Base-by-base conservation (phyloP, 2,888 invertebrate genomes). In the Apamea crenata region DNA sequence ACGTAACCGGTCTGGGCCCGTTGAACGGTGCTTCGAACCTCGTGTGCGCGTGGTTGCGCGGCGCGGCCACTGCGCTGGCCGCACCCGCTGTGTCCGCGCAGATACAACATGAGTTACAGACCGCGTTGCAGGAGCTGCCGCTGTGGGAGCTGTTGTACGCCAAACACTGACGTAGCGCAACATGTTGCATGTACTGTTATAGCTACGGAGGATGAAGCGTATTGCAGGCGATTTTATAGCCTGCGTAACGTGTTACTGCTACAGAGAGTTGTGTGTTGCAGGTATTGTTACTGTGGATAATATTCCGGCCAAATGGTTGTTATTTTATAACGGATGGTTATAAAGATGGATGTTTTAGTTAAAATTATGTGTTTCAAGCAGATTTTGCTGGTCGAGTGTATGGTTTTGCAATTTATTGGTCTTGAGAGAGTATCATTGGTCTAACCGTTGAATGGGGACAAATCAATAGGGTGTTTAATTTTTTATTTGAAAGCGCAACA, bases 1-100 rank as follows among this genome's bases (percentile, higher is more conserved):
- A 97, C 92, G 94, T 96, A 71, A 96, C 97, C 0, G 97, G 97
- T 0, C 91, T 97, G 69, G 97, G 97, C 0, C 94, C 95, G 1
- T 92, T 96, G 77, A 95, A 94, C 88, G 94, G 94, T 32, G 91
- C 93, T 74, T 70, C 89, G 0, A 56, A 81, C 25, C 81, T 87
- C 14, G 92, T 92, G 70, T 72, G 80, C 14, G 90, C 92, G 80
- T 94, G 94, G 93, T 70, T 89, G 32, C 92, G 93, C 85, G 90
- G 93, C 87, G 90, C 92, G 53, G 85, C 92, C 83, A 78, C 91
- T 80, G 95, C 92, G 76, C 90, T 93, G 84, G 96, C 94, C 1
- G 96, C 93, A 78, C 96, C 97, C 75, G 94, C 95, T 0, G 83
- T 95, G 32, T 86, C 90, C 59, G 85, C 90, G 2, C 95, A 95